Base-by-base conservation (phyloP, 1,140 invertebrate genomes). In the Mercenaria mercenaria region DNA sequence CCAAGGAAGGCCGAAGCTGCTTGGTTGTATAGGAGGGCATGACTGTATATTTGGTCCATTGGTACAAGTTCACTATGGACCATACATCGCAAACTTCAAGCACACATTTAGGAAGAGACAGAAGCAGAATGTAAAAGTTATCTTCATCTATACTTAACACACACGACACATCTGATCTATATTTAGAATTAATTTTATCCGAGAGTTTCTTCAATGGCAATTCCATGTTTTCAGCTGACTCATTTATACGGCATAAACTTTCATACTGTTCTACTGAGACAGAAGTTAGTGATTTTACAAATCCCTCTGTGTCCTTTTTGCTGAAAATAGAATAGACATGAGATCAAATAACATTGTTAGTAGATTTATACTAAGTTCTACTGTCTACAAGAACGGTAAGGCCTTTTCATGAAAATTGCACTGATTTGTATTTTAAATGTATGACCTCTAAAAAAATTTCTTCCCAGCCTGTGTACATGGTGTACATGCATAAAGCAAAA, bases 21-120 rank as follows among this genome's bases (percentile, higher is more conserved):
- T 85, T 85, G 18, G 4, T 34, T 37, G 61, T 29, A 56, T 34
- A 26, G 1, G 26, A 18, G 11, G 64, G 67, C 32, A 56, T n/a
- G 2, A 85, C 3, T 0, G 83, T 85, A 26, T 34, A 1, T 11
- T 72, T 59, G n/a, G 64, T 56, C 83, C 83, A 85, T 37, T 74
- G 41, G 47, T 74, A 85, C 83, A 85, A 39, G 56, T 76, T 85
- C 29, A 85, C 67, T 15, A 37, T 32, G 20, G 41, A 72, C 83
- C 83, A 85, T 18, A 85, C 18, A 37, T 85, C 83, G 39, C n/a
- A 29, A 11, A n/a, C 26, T 74, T 47, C 64, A 59, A 85, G 64
- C 26, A 74, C 26, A 52, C 67, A 1, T 56, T 56, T 74, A 26
- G 83, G 64, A 11, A 85, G 67, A 72, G 83, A 74, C 26, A 85